These are phyloP conservation scores for Alauda arvensis DNA, from an alignment of 2,797 vertebrate genomes.

Conservation along the genomic window DNA sequence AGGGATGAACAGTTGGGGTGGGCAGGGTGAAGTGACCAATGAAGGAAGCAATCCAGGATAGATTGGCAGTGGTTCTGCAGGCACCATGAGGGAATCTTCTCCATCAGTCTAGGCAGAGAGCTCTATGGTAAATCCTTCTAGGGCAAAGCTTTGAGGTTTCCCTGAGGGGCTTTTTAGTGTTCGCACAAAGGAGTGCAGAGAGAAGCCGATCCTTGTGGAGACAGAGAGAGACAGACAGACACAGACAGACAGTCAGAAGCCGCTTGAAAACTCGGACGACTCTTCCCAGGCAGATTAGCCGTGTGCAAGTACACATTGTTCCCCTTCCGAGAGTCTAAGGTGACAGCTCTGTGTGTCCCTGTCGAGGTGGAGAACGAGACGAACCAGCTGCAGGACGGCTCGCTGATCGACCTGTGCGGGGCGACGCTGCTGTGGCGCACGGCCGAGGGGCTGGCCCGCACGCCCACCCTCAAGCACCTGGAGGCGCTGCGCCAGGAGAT, in stretches of 20 bases:
- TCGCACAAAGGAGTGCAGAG: too few species aligned
- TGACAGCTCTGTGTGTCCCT: not conserved
- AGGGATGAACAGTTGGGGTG: too few species aligned
- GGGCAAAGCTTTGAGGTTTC: too few species aligned
- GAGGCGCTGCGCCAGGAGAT: slow-evolving; percentile 97
- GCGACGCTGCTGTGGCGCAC: slow-evolving; percentile 97
- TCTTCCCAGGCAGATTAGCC: not conserved
- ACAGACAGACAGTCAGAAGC: not conserved
- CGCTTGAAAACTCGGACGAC: not conserved
- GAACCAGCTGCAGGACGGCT: slow-evolving; percentile 95
- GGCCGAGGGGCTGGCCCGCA: slow-evolving; percentile 90
- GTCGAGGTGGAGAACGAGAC: slow-evolving; percentile 89
- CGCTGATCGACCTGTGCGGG: slow-evolving; percentile 93
- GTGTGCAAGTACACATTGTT: fast-evolving
- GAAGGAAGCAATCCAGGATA: too few species aligned
- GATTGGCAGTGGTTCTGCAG: too few species aligned
- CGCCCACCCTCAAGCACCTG: slow-evolving; percentile 94
- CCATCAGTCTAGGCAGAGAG: too few species aligned
- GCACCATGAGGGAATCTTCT: too few species aligned
- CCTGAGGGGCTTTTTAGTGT: too few species aligned
- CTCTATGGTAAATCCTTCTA: too few species aligned
- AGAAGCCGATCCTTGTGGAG: not conserved
- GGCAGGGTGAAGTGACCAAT: too few species aligned
- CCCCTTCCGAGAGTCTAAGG: not conserved
- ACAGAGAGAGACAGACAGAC: too few species aligned